Evolutionary conservation across 1,140 invertebrate species (phyloP).

Genomic region (fruit fly (Drosophila melanogaster)): DNA sequence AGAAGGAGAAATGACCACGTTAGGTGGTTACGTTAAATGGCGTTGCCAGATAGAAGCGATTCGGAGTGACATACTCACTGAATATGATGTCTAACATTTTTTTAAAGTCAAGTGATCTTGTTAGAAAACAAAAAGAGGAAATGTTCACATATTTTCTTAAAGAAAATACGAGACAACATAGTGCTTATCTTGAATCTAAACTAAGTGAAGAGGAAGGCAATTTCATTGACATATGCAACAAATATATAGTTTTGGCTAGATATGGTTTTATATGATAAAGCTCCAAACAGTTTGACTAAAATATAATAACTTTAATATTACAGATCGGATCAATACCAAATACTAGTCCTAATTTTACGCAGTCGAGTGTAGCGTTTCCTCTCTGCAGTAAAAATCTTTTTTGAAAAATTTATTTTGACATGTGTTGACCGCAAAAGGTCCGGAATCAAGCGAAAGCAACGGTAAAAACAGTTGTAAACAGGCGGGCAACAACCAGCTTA

Average conservation of each 20-base stretch:
- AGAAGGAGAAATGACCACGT: slow-evolving; percentile 37
- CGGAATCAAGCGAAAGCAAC: slow-evolving; percentile 61
- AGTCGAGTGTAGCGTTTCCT: neutral
- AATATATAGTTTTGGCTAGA: too few species aligned
- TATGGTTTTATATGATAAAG: too few species aligned
- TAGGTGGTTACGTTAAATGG: slow-evolving; percentile 19
- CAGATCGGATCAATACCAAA: too few species aligned
- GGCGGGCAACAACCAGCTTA: slow-evolving; percentile 58
- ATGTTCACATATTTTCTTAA: neutral
- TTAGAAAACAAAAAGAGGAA: neutral
- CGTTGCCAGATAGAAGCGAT: slow-evolving; percentile 21
- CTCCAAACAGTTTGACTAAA: too few species aligned
- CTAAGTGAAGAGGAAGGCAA: too few species aligned
- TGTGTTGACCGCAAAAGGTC: slow-evolving; percentile 50
- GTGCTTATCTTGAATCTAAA: too few species aligned
- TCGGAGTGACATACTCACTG: too few species aligned
- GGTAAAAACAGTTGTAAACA: slow-evolving; percentile 78
- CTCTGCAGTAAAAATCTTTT: neutral
- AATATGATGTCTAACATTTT: neutral
- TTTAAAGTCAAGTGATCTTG: neutral
- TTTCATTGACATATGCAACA: too few species aligned
- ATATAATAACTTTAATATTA: neutral
- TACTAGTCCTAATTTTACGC: neutral
- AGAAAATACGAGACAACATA: too few species aligned
- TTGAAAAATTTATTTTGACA: slow-evolving; percentile 12